Percentiles rank a stretch among this genome's conserved stretches.
Conservation (phyloP, 2,888 invertebrate species). For the Spilarctia lutea region DNA sequence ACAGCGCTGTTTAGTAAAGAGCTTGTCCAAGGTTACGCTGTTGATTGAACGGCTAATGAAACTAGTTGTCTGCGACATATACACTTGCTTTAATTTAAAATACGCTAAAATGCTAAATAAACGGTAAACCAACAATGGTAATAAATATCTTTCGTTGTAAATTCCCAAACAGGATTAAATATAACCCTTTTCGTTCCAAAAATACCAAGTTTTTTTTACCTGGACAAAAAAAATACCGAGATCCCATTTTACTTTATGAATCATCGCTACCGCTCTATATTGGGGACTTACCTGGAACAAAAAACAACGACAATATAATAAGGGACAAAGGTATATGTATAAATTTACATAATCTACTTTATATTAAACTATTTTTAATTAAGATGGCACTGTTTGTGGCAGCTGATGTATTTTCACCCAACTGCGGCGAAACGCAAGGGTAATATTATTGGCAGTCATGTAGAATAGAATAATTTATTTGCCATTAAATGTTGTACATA, state of each 20-base stretch:
- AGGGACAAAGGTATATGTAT: slow-evolving; percentile 27
- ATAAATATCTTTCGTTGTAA: not conserved
- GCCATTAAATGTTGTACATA: no score
- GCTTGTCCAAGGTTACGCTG: no score
- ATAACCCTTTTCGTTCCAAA: not conserved
- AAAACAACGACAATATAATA: slow-evolving; percentile 28
- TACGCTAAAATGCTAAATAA: not conserved
- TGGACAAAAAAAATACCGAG: not conserved
- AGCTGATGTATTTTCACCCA: no score
- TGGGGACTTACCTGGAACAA: slow-evolving; percentile 51
- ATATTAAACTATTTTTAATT: slow-evolving; percentile 26
- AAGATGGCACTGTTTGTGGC: no score
- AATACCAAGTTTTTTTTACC: slow-evolving; percentile 5
- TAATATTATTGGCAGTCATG: no score
- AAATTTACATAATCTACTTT: slow-evolving; percentile 26
- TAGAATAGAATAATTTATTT: no score
- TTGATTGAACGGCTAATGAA: no score
- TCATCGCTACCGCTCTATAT: slow-evolving; percentile 31
- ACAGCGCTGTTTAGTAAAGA: no score
- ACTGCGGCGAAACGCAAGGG: no score
- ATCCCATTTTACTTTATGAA: slow-evolving; percentile 28
- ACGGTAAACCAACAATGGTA: not conserved
- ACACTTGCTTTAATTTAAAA: not conserved
- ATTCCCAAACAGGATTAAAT: not conserved
- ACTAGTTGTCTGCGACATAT: no score